Conservation (phyloP, 1,140 invertebrate genomes). For the Ceratosolen fusciceps region DNA sequence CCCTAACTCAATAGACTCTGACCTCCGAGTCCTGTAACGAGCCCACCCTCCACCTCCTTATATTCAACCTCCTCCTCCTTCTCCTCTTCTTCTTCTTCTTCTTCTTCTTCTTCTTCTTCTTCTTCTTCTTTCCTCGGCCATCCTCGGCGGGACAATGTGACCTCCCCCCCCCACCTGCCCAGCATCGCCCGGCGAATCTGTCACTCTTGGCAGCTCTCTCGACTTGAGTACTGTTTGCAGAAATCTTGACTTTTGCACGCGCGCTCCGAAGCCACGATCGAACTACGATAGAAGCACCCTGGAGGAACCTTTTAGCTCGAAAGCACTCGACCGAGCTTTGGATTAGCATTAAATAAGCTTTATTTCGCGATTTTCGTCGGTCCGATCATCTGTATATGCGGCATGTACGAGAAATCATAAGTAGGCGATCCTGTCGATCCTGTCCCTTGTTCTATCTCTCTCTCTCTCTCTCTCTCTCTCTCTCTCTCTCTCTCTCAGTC, state of each 20-base stretch:
- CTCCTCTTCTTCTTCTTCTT: too few relatives aligned
- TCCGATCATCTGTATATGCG: too few relatives aligned
- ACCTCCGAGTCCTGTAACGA: neutral
- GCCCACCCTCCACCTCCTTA: neutral
- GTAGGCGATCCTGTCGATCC: too few relatives aligned
- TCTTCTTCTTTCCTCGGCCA: too few relatives aligned
- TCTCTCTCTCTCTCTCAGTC: too few relatives aligned
- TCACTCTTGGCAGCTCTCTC: slow-evolving; percentile 9
- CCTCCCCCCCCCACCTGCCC: neutral
- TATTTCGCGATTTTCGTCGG: neutral
- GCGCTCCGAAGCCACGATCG: neutral
- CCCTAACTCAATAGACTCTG: slow-evolving; percentile 5
- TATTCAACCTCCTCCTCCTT: neutral
- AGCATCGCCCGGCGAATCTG: neutral
- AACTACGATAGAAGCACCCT: neutral
- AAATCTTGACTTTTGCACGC: slow-evolving; percentile 48
- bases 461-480: too few relatives aligned
- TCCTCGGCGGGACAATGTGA: neutral
- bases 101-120: too few relatives aligned
- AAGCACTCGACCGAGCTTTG: slow-evolving; percentile 1
- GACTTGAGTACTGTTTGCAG: slow-evolving; percentile 50
- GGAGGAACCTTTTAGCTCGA: slow-evolving; percentile 37
- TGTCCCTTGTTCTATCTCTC: too few relatives aligned
- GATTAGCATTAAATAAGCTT: slow-evolving; percentile 35
- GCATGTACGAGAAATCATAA: too few relatives aligned